A percentile compares a stretch with the other conserved stretches of the same genome.
These are phyloP conservation scores for Ifrita kowaldi DNA, from an alignment of 2,113 vertebrate genomes.

Conservation along the genomic window DNA sequence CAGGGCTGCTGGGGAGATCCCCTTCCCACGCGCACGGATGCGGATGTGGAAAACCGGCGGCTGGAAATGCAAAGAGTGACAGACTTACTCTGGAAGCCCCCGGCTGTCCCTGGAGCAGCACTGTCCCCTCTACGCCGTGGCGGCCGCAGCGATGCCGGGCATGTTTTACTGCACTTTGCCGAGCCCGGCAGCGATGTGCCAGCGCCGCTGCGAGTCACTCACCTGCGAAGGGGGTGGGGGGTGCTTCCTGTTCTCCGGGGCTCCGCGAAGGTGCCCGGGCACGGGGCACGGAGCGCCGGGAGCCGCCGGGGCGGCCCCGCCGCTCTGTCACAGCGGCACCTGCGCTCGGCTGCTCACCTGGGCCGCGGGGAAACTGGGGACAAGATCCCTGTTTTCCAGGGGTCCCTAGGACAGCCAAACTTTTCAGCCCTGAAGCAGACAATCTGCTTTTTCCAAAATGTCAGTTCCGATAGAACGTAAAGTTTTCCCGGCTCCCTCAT, in stretches of 20 bases:
- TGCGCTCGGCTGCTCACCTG: not conserved
- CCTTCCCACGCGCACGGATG: not conserved
- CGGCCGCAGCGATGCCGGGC: not conserved
- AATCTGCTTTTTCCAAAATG: not conserved
- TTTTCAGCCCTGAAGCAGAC: not conserved
- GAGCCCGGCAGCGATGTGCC: not conserved
- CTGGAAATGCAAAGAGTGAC: conserved; percentile 18
- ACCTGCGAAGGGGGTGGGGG: not conserved
- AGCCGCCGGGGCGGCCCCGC: not conserved
- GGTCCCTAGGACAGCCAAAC: not conserved
- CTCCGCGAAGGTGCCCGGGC: not conserved
- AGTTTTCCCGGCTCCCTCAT: not conserved
- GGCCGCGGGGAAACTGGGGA: not conserved
- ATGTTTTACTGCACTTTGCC: conserved; percentile 34
- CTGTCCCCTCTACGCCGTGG: not conserved
- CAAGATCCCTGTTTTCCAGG: rapidly evolving
- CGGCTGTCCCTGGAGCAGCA: conserved; percentile 17
- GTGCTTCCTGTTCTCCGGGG: not conserved
- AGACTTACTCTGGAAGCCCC: conserved; percentile 43
- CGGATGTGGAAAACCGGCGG: conserved; percentile 14
- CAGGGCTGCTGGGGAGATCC: not conserved
- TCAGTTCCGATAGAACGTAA: not conserved
- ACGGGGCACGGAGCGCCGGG: not conserved
- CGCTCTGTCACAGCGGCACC: not conserved
- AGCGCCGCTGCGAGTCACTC: not conserved